Evolutionary conservation across 2,888 invertebrate species (phyloP), one percentile per base, ranked within the genome.

Genomic region (Ametastegia equiseti): DNA sequence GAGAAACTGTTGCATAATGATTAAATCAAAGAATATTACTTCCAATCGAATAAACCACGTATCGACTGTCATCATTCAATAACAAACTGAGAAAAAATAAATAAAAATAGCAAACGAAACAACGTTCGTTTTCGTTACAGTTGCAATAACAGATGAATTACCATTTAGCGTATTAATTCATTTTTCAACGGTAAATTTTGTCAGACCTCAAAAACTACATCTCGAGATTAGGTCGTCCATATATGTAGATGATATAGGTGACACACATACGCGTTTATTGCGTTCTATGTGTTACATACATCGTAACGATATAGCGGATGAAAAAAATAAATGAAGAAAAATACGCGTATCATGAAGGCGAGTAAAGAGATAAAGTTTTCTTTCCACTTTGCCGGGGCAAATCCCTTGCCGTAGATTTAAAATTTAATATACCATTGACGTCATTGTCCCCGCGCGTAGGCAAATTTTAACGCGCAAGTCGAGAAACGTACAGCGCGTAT

Each of bases 361-460:
- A 67, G 23, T 19, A 11, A 39, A 67, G 65, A 39, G 47, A 71
- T 45, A 30, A 27, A 30, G 27, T 71, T 30, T 47, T 47, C n/a
- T 27, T 45, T 27, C 36, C 36, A 75, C 54, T 54, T 36, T 75
- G 50, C 19, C n/a, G 54, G 1, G 39, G 50, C 19, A 54, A 75
- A 75, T 54, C 50, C 75, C 75, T 75, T 54, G 75, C 33, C 75
- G 54, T 75, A 36, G 50, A 75, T 54, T 75, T 75, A 75, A 75
- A 75, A 54, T 75, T 75, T 75, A 36, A 75, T 75, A 75, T 75
- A 75, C 75, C 75, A 45, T 75, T 75, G 75, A 75, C 75, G 75
- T 75, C 75, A 75, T 45, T 54, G 75, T 54, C 50, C 13, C 75
- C 50, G 75, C 6, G 13, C 30, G 30, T 71, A 71, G 27, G 71